phyloP scores from a whole-genome alignment of 2,113 vertebrate species.

The Strix aluco region DNA sequence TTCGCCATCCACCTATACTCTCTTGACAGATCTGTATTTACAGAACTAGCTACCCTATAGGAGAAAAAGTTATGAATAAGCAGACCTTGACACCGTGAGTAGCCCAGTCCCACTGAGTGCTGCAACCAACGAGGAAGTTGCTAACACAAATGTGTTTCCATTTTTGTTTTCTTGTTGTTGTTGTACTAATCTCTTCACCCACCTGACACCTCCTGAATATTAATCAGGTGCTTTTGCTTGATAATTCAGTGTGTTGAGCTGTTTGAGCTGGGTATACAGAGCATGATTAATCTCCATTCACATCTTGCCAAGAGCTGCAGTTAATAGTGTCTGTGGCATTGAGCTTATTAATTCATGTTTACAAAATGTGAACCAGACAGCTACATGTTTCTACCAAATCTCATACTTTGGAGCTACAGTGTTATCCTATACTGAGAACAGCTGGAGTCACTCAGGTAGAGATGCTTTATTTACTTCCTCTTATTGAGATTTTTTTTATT shows the following conservation, averaged over 20 bases:
- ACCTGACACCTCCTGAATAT: background rate
- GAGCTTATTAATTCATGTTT: background rate
- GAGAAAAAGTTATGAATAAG: background rate
- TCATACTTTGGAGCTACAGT: background rate
- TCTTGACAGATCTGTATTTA: background rate
- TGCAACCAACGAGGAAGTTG: background rate
- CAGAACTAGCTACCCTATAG: background rate
- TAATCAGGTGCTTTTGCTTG: background rate
- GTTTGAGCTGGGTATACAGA: background rate
- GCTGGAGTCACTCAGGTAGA: background rate
- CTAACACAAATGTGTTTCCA: background rate
- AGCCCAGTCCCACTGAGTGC: background rate
- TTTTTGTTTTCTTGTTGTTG: background rate
- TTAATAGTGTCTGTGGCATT: background rate
- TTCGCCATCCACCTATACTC: background rate
- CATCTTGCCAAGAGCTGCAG: background rate
- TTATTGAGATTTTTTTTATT: background rate
- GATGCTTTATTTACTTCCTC: background rate
- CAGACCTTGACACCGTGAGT: accelerated
- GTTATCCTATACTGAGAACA: background rate
- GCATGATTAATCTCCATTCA: background rate
- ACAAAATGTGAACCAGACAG: background rate
- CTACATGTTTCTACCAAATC: background rate
- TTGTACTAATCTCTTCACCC: background rate
- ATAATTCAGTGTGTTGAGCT: background rate